Percentiles rank a stretch among this genome's conserved stretches.
phyloP scores from a whole-genome alignment of 2,113 vertebrate genomes.

The Leptosomus discolor region DNA sequence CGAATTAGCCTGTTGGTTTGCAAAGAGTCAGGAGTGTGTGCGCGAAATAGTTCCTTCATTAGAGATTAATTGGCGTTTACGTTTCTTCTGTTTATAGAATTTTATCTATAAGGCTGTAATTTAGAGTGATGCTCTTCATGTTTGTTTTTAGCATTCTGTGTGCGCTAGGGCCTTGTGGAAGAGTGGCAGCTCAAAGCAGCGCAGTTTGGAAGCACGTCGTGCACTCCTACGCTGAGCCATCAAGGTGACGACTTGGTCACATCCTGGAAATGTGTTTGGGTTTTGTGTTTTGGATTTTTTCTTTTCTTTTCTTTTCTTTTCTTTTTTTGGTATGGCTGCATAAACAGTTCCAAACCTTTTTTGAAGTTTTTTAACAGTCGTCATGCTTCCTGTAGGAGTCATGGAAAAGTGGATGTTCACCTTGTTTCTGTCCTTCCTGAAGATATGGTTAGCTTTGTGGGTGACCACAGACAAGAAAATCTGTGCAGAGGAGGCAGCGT shows the following conservation, averaged over 20 bases:
- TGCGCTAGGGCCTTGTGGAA: not conserved
- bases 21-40: not conserved
- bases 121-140: not conserved
- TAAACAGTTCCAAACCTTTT: not conserved
- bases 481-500: not conserved
- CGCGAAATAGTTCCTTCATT: not conserved
- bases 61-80: not conserved
- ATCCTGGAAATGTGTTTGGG: not conserved
- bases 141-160: not conserved
- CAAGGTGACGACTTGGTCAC: not conserved
- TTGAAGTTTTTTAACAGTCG: not conserved
- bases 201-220: not conserved
- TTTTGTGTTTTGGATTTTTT: not conserved
- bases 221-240: not conserved
- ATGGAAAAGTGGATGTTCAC: conserved; percentile 16
- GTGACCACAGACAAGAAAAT: conserved; percentile 46
- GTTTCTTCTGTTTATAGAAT: not conserved
- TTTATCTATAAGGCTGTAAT: not conserved
- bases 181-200: not conserved
- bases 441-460: conserved; percentile 1
- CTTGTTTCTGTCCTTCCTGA: not conserved
- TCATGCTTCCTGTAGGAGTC: conserved; percentile 9
- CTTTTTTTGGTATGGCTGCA: not conserved
- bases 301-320: accelerated
- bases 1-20: not conserved